Base-by-base conservation (phyloP, 2,113 vertebrate species). In the Eretmochelys imbricata region DNA sequence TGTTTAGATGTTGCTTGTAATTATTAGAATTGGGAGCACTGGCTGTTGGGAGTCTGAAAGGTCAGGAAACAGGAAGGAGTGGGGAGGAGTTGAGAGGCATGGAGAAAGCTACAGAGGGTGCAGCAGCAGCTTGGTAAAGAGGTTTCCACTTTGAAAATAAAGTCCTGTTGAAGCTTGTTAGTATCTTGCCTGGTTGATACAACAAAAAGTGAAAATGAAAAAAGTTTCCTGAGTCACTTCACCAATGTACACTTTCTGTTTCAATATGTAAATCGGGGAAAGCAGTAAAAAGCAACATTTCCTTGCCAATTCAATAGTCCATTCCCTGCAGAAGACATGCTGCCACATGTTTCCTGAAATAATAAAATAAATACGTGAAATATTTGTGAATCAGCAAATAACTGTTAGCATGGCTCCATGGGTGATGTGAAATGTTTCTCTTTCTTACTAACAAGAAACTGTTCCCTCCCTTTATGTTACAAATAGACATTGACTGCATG, bases 121-220 rank as follows among this genome's bases (percentile, higher is more conserved):
- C 5, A 42, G 5, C 42, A 42, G 42, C 42, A 42, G 42, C 42
- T 42, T 42, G 42, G 42, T 42, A 42, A 42, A 42, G 42, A 42
- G 42, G 42, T 42, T 42, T 42, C 42, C 42, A 42, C 42, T 42
- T 42, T 42, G 42, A 42, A 42, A 42, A 42, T 42, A 42, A 42
- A 42, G 42, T 42, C 42, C 42, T 42, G 42, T 42, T 42, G 42
- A 42, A 42, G 42, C 42, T 42, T 42, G 42, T 42, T 42, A 42
- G 42, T 42, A 42, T 42, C 42, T 42, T 42, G 42, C 42, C 42
- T 42, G 42, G 42, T 42, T 42, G 42, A 42, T 42, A 42, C 42
- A 42, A 42, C 42, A 42, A 42, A 42, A 42, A 97, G 89, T 87
- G 94, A 96, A 97, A 98, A 97, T 49, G 84, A 96, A 97, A 95